phyloP scores from a whole-genome alignment of 1,140 invertebrate species.

The Drosophila willistoni region DNA sequence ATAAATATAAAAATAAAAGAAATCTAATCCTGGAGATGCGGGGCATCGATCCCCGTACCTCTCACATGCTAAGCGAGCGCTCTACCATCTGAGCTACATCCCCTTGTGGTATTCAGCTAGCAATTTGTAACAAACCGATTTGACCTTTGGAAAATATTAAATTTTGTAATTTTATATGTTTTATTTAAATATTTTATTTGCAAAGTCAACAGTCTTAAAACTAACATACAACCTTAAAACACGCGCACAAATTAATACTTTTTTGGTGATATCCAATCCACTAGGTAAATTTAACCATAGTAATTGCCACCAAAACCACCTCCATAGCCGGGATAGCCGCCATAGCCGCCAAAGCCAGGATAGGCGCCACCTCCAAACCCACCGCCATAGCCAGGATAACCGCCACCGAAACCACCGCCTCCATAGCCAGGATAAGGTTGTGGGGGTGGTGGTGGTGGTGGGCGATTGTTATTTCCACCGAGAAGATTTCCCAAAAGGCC shows the following conservation, averaged over 20 bases:
- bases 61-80: constrained; percentile 93
- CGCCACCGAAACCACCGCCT: constrained; percentile 27
- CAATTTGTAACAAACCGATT: constrained; percentile 4
- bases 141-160: not conserved
- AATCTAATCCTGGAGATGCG: constrained; percentile 84
- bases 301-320: constrained; percentile 47
- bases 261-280: not conserved
- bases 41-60: constrained; percentile 92
- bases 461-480: constrained; percentile 13
- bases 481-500: not conserved
- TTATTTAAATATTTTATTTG: constrained; percentile 1
- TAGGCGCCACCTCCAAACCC: constrained; percentile 19
- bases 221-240: not conserved
- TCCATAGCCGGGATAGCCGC: constrained; percentile 35
- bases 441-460: not conserved
- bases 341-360: constrained; percentile 34
- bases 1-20: not conserved
- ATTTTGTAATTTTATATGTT: not conserved
- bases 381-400: constrained; percentile 23
- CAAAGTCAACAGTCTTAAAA: constrained; percentile 21
- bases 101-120: constrained; percentile 22
- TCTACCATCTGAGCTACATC: constrained; percentile 92
- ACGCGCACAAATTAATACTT: not conserved
- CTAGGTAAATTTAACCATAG: constrained; percentile 30
- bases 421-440: constrained; percentile 17